Evolutionary conservation across 2,888 invertebrate species (phyloP).

Genomic region (Theretra japonica): DNA sequence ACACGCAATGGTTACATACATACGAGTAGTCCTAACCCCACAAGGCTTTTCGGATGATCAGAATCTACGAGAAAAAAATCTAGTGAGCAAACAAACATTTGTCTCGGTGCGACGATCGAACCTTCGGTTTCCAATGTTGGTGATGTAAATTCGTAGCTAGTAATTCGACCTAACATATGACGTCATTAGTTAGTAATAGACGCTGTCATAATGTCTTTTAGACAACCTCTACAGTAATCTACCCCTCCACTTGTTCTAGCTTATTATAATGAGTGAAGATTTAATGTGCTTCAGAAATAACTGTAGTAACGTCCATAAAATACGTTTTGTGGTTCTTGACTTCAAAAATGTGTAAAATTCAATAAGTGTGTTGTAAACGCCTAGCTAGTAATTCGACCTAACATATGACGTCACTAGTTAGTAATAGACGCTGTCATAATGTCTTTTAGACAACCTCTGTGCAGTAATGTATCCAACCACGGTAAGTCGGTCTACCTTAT

Average conservation of each 20-base stretch:
- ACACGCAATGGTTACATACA: too few species aligned
- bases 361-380: neutral
- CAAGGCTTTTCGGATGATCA: too few species aligned
- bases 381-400: neutral
- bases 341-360: too few species aligned
- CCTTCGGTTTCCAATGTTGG: too few species aligned
- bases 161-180: neutral
- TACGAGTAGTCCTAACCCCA: too few species aligned
- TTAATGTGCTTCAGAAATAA: too few species aligned
- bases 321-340: too few species aligned
- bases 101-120: too few species aligned
- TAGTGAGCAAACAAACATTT: too few species aligned
- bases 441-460: conserved; percentile 42
- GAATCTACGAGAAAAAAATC: too few species aligned
- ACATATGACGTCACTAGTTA: conserved; percentile 11
- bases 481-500: neutral
- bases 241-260: conserved; percentile 18
- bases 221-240: conserved; percentile 41
- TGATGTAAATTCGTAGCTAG: neutral
- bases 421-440: conserved; percentile 26
- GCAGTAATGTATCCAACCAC: conserved; percentile 35
- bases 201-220: conserved; percentile 36
- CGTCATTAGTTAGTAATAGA: neutral
- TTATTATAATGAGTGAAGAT: too few species aligned
- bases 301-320: too few species aligned